Evolutionary conservation across 2,113 vertebrate genomes (phyloP).

Genomic region (Panthera tigris): DNA sequence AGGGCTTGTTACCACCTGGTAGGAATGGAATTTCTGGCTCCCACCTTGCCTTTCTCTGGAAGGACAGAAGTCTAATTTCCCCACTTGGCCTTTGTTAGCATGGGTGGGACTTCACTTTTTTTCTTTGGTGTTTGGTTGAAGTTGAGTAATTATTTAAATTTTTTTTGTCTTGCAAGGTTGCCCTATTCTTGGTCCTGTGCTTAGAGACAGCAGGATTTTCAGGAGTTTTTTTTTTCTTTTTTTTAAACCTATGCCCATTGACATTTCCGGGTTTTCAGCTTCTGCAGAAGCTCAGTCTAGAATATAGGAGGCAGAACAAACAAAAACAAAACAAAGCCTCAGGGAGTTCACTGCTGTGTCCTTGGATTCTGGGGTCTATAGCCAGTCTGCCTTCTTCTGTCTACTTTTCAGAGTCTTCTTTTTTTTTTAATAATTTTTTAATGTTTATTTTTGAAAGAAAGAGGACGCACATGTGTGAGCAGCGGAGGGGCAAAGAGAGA

Average conservation of each 20-base stretch:
- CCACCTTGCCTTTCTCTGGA: not conserved
- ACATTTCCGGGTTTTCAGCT: slow-evolving; percentile 9
- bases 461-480: too few relatives aligned
- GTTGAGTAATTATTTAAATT: slow-evolving; percentile 6
- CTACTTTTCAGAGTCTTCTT: not conserved
- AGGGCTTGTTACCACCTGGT: not conserved
- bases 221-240: not conserved
- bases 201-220: not conserved
- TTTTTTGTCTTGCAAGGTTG: not conserved
- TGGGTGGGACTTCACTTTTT: not conserved
- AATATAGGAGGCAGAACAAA: not conserved
- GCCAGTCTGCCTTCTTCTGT: not conserved
- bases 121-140: not conserved
- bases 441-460: too few relatives aligned
- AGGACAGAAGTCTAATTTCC: not conserved
- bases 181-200: not conserved
- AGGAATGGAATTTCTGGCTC: slow-evolving; percentile 1
- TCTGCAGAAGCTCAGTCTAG: not conserved
- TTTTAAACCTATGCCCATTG: not conserved
- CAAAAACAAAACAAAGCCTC: not conserved
- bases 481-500: too few relatives aligned
- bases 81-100: slow-evolving; percentile 13
- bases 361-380: not conserved
- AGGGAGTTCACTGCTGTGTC: not conserved
- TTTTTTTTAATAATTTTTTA: too few relatives aligned